Base-by-base conservation (phyloP, 2,113 vertebrate species). In the Apteryx owenii region DNA sequence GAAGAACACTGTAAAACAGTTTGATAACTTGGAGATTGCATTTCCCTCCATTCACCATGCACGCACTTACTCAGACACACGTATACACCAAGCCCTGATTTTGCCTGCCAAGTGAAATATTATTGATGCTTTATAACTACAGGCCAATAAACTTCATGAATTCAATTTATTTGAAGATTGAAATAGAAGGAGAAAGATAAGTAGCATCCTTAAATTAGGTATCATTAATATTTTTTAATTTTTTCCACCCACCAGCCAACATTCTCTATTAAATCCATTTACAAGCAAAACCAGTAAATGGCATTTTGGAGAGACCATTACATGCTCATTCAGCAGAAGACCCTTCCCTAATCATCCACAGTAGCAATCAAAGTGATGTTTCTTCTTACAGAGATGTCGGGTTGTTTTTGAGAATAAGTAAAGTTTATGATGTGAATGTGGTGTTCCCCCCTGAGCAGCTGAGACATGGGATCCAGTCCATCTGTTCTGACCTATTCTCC, bases 111-210 rank as follows among this genome's bases (percentile, higher is more conserved):
- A 96, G 81, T 70, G 79, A 95, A 97, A 96, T 23, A 0, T 96
- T 97, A 96, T 91, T 95, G 91, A 97, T 97, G 91, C 70, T 97
- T 95, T 95, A 72, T 54, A 97, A 89, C 94, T 95, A 91, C 38
- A 72, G 93, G 75, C 88, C 90, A 97, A 97, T 96, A 97, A 97
- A 92, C 71, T 65, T 92, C 91, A 93, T 92, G 94, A 97, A 96
- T 96, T 95, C 93, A 40, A 85, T 95, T 95, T 89, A 94, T 90
- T 85, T 94, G 75, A 80, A 96, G 89, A 85, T 73, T 79, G 69
- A 81, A 94, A 90, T 62, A 95, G 80, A 84, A 89, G 81, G 56
- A 87, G 77, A 92, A 81, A 97, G 83, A 80, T 93, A 96, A 96
- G 92, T 77, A 95, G 78, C 76, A 86, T 91, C 81, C 80, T 97